A percentile compares a stretch with the other conserved stretches of the same genome.
Conservation (phyloP, 2,797 vertebrate genomes). For the Cossypha heuglini region DNA sequence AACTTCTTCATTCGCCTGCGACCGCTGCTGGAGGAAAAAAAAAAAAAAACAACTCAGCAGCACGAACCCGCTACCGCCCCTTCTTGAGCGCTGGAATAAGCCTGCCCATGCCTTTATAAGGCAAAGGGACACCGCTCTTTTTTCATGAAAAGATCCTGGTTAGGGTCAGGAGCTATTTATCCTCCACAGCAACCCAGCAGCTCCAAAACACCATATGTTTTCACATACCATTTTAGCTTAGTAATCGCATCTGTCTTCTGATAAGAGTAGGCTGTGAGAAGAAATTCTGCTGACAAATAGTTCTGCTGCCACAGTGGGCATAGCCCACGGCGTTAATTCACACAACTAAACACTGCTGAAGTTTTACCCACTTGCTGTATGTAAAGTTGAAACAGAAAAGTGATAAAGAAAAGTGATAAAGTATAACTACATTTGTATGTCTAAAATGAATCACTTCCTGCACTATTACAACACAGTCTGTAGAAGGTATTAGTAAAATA, state of each 20-base stretch:
- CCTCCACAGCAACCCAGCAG: conserved; percentile 37
- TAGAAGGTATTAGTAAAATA: background rate
- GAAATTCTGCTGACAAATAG: conserved; percentile 35
- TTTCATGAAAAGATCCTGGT: conserved; percentile 28
- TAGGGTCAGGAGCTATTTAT: conserved; percentile 54
- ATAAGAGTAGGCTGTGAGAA: background rate
- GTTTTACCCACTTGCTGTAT: background rate
- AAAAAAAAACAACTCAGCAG: background rate
- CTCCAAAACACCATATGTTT: conserved; percentile 43
- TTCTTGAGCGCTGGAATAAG: conserved; percentile 1
- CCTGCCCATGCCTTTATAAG: conserved; percentile 71
- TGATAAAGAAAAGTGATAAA: background rate
- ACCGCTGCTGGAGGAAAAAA: background rate
- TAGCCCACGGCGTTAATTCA: background rate
- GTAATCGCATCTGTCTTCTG: background rate
- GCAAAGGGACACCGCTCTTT: background rate
- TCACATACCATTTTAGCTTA: conserved; percentile 25
- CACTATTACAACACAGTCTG: background rate
- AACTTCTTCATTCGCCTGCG: background rate
- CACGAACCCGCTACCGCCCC: conserved; percentile 17
- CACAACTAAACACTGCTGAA: background rate
- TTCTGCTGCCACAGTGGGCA: background rate
- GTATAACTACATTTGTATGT: background rate
- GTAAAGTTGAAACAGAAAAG: background rate
- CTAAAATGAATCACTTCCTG: background rate